Evolutionary conservation across 2,113 vertebrate genomes (phyloP), one percentile per base, ranked within the genome.

Genomic region (Leuciscus idus): DNA sequence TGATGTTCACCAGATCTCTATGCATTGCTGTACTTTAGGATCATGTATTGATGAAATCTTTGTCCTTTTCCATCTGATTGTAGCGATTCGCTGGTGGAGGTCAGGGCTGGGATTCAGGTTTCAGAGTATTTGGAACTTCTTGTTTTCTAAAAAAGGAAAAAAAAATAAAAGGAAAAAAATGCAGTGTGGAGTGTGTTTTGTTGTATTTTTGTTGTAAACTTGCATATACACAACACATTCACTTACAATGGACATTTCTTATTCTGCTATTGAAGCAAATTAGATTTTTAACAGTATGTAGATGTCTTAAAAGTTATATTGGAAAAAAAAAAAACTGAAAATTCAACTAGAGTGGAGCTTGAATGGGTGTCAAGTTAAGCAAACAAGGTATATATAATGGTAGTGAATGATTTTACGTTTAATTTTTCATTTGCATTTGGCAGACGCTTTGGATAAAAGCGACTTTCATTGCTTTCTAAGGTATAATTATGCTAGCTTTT

Each of bases 21-120:
- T 95, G 94, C 94, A 93, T 94, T 95, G 92, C 94, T 95, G 94
- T 95, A 94, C 91, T 94, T 94, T 89, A 91, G 93, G 90, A 94
- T 93, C 94, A 95, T 94, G 92, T 92, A 93, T 93, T 92, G 88
- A 90, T 88, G 92, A 91, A 89, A 89, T 92, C 94, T 93, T 85
- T 90, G 87, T 59, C 85, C 91, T 94, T 92, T 21, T 72, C 33
- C 9, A 91, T 89, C 92, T 92, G 92, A 92, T 92, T 92, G 91
- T 93, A 92, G 90, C 89, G 75, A 87, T 90, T 90, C 57, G 85
- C 91, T 83, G 88, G 91, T 88, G 85, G 91, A 92, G 90, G 87
- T 87, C 87, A 87, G 83, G 89, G 90, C 87, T 85, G 90, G 89
- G 91, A 81, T 83, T 86, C 89, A 92, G 92, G 85, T 86, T 94